phyloP scores from a whole-genome alignment of 2,797 vertebrate species.

The Tarsius wallacei region DNA sequence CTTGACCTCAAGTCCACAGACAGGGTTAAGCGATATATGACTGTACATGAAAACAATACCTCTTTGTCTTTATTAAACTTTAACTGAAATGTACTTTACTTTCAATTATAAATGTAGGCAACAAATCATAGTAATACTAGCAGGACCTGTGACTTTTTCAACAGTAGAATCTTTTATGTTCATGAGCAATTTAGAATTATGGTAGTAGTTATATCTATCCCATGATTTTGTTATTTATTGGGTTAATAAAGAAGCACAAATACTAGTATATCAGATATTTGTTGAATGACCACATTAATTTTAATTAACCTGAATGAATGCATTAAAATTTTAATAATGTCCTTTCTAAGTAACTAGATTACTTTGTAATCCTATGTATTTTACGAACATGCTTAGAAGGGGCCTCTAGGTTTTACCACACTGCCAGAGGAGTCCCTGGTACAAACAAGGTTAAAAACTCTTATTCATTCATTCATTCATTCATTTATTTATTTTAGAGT shows the following conservation, averaged over 20 bases:
- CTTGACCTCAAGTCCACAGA: not conserved
- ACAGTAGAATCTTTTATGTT: not conserved
- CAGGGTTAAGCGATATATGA: constrained; percentile 22
- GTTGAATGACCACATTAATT: constrained; percentile 59
- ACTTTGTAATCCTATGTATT: constrained; percentile 21
- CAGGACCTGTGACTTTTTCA: constrained; percentile 36
- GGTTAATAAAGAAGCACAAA: constrained; percentile 43
- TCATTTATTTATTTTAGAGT: too few relatives aligned
- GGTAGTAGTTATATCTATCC: constrained; percentile 40
- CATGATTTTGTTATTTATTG: constrained; percentile 59
- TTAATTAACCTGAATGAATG: not conserved
- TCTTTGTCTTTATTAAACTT: constrained; percentile 44
- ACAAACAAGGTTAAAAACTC: constrained; percentile 27
- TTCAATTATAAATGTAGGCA: constrained; percentile 34
- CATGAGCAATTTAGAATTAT: constrained; percentile 37
- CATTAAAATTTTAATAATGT: not conserved
- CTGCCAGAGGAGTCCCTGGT: not conserved
- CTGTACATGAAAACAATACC: not conserved
- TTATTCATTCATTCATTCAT: not conserved
- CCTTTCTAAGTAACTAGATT: constrained; percentile 63
- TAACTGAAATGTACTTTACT: constrained; percentile 45
- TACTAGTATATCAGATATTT: constrained; percentile 24
- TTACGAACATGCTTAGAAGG: constrained; percentile 54
- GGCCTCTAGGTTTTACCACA: not conserved
- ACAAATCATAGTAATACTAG: constrained; percentile 46